Conservation (phyloP, 2,797 vertebrate genomes). For the Poecile montanus region DNA sequence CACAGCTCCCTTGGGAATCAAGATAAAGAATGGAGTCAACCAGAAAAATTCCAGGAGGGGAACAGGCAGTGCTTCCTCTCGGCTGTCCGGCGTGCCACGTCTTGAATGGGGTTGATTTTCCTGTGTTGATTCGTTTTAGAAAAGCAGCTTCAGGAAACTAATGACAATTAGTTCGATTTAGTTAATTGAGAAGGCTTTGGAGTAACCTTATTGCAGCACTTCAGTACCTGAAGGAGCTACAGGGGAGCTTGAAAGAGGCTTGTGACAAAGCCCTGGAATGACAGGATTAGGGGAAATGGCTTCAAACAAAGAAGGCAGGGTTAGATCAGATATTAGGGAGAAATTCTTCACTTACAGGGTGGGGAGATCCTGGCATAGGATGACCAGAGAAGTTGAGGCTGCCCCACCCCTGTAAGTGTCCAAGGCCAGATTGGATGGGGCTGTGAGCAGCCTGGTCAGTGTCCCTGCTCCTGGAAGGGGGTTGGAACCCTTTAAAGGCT, state of each 20-base stretch:
- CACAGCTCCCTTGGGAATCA: background rate
- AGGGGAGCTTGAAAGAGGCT: background rate
- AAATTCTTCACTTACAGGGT: background rate
- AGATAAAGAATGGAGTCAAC: background rate
- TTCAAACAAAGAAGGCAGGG: background rate
- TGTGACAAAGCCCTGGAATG: background rate
- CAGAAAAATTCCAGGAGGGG: background rate
- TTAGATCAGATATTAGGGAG: background rate
- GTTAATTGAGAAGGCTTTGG: background rate
- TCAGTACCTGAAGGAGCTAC: background rate
- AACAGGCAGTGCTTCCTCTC: background rate
- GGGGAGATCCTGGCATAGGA: accelerated
- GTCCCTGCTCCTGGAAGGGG: background rate
- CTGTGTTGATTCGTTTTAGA: accelerated
- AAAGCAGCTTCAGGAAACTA: background rate
- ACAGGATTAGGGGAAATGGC: background rate
- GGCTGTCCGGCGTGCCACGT: accelerated
- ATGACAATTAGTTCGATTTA: background rate
- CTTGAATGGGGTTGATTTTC: background rate
- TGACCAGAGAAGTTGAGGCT: background rate
- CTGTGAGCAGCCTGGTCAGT: accelerated
- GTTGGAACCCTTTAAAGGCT: background rate
- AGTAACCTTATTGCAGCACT: background rate
- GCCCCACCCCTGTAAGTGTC: background rate
- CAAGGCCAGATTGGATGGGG: background rate